Conservation (phyloP, 2,888 invertebrate species). For the Scotopteryx bipunctaria region DNA sequence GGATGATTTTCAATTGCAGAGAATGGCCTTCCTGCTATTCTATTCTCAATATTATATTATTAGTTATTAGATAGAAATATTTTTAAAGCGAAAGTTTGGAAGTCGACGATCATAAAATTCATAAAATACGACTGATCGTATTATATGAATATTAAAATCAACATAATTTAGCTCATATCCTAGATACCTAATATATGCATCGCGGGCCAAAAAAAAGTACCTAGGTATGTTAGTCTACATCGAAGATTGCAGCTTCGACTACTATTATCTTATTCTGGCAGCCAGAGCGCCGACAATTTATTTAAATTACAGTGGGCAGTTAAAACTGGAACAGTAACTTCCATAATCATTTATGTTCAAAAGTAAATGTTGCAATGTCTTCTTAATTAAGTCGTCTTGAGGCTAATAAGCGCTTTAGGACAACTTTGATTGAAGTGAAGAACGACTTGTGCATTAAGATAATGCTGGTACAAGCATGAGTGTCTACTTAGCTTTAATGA, state of each 20-base stretch:
- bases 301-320: constrained; percentile 54
- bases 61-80: no score
- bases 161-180: no score
- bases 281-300: constrained; percentile 44
- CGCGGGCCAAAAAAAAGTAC: no score
- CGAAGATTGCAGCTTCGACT: constrained; percentile 34
- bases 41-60: no score
- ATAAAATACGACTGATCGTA: no score
- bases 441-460: constrained; percentile 19
- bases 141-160: no score
- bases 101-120: no score
- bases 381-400: constrained; percentile 35
- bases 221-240: constrained; percentile 16
- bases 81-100: no score
- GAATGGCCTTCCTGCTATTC: no score
- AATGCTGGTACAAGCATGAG: constrained; percentile 23
- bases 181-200: no score
- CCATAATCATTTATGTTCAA: constrained; percentile 34
- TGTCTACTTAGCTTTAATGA: constrained; percentile 25
- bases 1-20: constrained; percentile 12
- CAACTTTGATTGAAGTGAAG: constrained; percentile 31
- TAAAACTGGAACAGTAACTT: constrained; percentile 45
- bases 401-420: constrained; percentile 34
- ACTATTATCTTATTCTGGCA: constrained; percentile 7
- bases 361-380: constrained; percentile 38